phyloP scores from a whole-genome alignment of 2,888 invertebrate species.

The Lepidochrysops patricia region DNA sequence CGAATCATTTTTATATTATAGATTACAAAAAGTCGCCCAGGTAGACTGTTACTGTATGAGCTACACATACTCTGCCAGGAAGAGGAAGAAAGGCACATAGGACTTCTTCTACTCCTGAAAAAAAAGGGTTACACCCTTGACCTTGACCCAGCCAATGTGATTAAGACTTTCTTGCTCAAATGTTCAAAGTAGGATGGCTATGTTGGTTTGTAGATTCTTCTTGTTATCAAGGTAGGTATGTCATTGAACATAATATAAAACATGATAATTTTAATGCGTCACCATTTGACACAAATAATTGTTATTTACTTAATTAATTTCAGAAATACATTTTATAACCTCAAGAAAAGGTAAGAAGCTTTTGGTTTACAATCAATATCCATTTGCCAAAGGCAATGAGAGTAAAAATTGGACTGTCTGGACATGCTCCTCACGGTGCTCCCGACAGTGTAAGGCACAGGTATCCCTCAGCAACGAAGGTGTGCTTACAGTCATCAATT shows the following conservation, averaged over 20 bases:
- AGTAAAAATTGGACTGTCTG: slow-evolving; percentile 43
- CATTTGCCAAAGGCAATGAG: slow-evolving; percentile 44
- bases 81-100: slow-evolving; percentile 42
- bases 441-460: slow-evolving; percentile 49
- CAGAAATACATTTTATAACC: slow-evolving; percentile 56
- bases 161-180: too few relatives aligned
- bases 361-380: slow-evolving; percentile 49
- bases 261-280: neutral
- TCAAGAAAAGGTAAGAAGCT: slow-evolving; percentile 51
- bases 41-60: slow-evolving; percentile 42
- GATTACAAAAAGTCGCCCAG: slow-evolving; percentile 27
- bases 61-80: slow-evolving; percentile 49
- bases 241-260: neutral
- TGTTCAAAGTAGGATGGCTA: too few relatives aligned
- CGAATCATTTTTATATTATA: neutral
- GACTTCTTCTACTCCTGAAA: slow-evolving; percentile 56
- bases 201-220: too few relatives aligned
- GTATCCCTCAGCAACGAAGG: slow-evolving; percentile 39
- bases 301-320: slow-evolving; percentile 24
- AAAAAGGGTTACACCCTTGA: slow-evolving; percentile 56
- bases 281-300: neutral
- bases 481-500: slow-evolving; percentile 36
- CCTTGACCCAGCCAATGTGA: slow-evolving; percentile 43
- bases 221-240: neutral
- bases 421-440: slow-evolving; percentile 56